Percentiles rank a stretch among this genome's conserved stretches.
Conservation (phyloP, 2,888 invertebrate species). For the Drosophila nr. perissopoda region DNA sequence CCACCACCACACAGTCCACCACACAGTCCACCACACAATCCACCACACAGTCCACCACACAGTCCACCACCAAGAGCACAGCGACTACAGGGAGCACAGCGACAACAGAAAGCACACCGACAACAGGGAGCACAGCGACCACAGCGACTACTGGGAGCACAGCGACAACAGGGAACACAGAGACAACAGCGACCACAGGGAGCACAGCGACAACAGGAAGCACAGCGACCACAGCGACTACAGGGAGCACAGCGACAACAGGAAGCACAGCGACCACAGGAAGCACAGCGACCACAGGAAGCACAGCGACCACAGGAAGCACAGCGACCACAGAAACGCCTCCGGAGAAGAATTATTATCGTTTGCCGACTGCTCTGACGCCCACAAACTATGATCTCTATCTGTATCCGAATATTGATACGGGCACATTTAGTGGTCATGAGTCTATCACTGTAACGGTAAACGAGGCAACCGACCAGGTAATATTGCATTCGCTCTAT, state of each 20-base stretch:
- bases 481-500: conserved; percentile 88
- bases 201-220: conserved; percentile 7
- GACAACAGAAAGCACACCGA: too few species aligned
- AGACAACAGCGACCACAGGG: too few species aligned
- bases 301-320: neutral
- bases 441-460: conserved; percentile 86
- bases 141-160: too few species aligned
- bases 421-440: conserved; percentile 86
- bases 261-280: too few species aligned
- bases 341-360: conserved; percentile 77
- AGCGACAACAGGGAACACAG: neutral
- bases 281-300: too few species aligned
- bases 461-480: conserved; percentile 83
- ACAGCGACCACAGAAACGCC: conserved; percentile 20
- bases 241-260: too few species aligned
- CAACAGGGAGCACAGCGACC: too few species aligned
- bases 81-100: too few species aligned
- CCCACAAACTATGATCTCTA: conserved; percentile 89
- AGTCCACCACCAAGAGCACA: too few species aligned
- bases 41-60: too few species aligned
- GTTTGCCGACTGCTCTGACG: conserved; percentile 87
- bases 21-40: too few species aligned
- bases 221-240: too few species aligned
- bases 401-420: conserved; percentile 88
- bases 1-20: neutral